phyloP scores from a whole-genome alignment of 2,797 vertebrate species.

The Sebastiscus tertius region DNA sequence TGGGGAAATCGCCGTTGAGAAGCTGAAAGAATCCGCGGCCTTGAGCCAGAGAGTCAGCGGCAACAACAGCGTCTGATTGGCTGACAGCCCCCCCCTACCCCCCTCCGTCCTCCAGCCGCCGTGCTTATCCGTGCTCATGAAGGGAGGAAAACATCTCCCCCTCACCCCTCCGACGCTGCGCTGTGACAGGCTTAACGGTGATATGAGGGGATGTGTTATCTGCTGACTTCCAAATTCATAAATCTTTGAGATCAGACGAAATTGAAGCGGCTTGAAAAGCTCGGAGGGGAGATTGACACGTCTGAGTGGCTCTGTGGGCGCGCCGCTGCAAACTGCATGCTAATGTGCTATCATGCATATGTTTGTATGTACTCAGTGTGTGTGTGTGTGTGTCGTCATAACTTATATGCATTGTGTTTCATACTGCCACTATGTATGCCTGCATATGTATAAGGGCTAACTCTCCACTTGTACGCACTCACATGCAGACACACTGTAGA shows the following conservation, averaged over 20 bases:
- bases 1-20: conserved; percentile 9
- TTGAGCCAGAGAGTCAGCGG: conserved; percentile 33
- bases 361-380: conserved; percentile 42
- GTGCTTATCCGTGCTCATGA: conserved; percentile 50
- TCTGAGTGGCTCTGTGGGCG: conserved; percentile 70
- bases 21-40: conserved; percentile 24
- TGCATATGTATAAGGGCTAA: conserved; percentile 51
- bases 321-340: conserved; percentile 63
- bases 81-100: neutral
- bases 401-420: conserved; percentile 30
- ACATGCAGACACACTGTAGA: neutral
- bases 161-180: neutral
- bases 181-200: conserved; percentile 68
- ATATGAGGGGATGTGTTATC: conserved; percentile 80
- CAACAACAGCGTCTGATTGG: conserved; percentile 39
- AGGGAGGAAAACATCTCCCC: conserved; percentile 28
- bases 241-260: conserved; percentile 81
- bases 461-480: conserved; percentile 5
- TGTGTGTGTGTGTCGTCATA: conserved; percentile 8
- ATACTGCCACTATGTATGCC: conserved; percentile 17
- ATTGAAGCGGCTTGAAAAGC: conserved; percentile 77
- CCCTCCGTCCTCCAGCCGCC: neutral
- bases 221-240: conserved; percentile 81
- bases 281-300: conserved; percentile 71
- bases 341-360: conserved; percentile 53